Evolutionary conservation across 2,113 vertebrate genomes (phyloP).

Genomic region (Sphaerodactylus townsendi): DNA sequence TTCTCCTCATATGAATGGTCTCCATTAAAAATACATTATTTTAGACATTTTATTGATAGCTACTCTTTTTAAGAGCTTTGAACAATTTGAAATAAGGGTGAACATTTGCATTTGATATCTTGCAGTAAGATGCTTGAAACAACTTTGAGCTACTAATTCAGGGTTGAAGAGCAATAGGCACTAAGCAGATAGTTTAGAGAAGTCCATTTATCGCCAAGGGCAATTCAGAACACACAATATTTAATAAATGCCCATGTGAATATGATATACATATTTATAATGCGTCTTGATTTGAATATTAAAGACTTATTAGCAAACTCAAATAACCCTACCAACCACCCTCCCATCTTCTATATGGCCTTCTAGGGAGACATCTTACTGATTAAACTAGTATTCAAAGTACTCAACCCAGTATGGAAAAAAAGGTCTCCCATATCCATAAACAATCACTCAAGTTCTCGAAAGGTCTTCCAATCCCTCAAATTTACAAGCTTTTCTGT

Average conservation of each 20-base stretch:
- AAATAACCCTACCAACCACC: not conserved
- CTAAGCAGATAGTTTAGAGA: constrained; percentile 24
- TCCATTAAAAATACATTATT: not conserved
- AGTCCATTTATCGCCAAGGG: not conserved
- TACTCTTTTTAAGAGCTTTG: rapidly evolving
- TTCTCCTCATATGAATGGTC: rapidly evolving
- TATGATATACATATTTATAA: not conserved
- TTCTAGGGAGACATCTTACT: not conserved
- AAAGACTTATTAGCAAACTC: not conserved
- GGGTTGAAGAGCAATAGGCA: constrained; percentile 21
- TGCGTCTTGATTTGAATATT: not conserved
- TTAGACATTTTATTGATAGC: not conserved
- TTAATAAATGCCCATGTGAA: not conserved
- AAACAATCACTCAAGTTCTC: not conserved
- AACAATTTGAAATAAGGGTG: not conserved
- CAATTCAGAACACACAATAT: not conserved
- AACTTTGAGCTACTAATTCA: not conserved
- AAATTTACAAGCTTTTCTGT: not conserved
- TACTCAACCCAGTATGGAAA: not conserved
- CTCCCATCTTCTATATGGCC: not conserved
- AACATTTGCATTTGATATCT: constrained; percentile 28
- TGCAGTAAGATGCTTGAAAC: not conserved
- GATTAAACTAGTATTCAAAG: not conserved
- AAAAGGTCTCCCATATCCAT: not conserved
- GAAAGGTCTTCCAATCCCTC: not conserved